Evolutionary conservation across 1,140 invertebrate species (phyloP), one percentile per base, ranked within the genome.

Genomic region (Drosophila micromelanica): DNA sequence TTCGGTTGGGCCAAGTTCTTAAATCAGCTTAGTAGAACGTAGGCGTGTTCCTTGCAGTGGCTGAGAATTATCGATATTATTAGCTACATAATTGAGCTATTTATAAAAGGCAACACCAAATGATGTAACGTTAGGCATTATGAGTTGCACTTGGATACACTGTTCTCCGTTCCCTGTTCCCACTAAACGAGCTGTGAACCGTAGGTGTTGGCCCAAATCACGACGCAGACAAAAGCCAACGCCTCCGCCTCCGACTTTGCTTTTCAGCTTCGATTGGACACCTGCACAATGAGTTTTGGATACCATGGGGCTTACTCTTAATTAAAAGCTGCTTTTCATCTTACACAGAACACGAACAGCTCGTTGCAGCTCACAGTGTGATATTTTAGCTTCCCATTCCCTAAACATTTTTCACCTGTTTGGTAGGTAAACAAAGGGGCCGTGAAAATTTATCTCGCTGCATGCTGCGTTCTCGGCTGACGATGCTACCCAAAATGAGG

Each of bases 61-160:
- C 64, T 70, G 38, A 40, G 82, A 87, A 82, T 87, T 82, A 86
- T 87, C 67, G 75, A 72, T 63, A 87, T 81, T 76, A 87, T 87
- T 89, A 82, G 84, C 65, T 65, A 32, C 78, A 87, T 87, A 87
- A 87, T 87, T 87, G 82, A 82, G 82, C 64, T 89, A 87, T 89
- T 87, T 87, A 82, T 71, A 78, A 78, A 62, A 72, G 59, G 27
- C 15, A 43, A 46, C 35, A 42, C 5, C 20, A 69, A 69, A 69
- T 69, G 45, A 69, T 69, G 57, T 57, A 70, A 74, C 59, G 20
- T 43, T 43, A 11, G 38, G 20, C 23, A 57, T 57, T 43, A 57
- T 43, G 40, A 32, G 40, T 17, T 43, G 30, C 49, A 9, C 4
- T 51, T 35, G 30, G 32, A 9, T 11, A 35, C 6, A 30, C 23